Evolutionary conservation across 2,888 invertebrate genomes (phyloP), one percentile per base, ranked within the genome.

Genomic region (Drosophila gaucha): DNA sequence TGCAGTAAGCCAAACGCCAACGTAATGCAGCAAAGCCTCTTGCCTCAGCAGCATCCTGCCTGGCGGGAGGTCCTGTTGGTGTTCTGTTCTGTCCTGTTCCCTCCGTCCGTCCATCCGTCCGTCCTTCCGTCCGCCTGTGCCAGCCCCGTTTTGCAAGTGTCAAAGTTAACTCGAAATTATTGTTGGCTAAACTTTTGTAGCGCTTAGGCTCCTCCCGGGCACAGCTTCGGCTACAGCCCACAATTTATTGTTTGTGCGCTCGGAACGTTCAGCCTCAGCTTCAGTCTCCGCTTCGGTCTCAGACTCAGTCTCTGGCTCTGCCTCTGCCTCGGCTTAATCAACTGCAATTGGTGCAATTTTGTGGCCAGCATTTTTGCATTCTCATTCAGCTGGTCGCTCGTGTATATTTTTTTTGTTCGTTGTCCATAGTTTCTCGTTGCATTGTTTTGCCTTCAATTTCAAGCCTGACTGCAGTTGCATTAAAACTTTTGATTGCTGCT

Each of bases 111-210:
- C 30, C 30, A 9, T n/a, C 31, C n/a, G 31, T 31, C 41, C 41
- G 26, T 44, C 26, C 14, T 38, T 47, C 38, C 28, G 44, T 46
- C 41, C 18, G 67, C 72, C 69, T 58, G 76, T 64, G 84, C 74
- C 71, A 68, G 68, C 67, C 62, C 72, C 78, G 80, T 75, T 83
- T 84, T 86, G 80, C 82, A 87, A 87, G 89, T 87, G 87, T 88
- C 89, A 87, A 88, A 87, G 86, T 87, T 88, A 87, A 87, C 87
- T 88, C 84, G 89, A 87, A 87, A 87, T 87, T 87, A 87, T 87
- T 87, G 89, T 85, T 85, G 84, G 85, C 87, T 87, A 85, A 85
- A 85, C 86, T 87, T 87, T 85, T 83, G 78, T 80, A 84, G 86
- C 84, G 86, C 84, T 86, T 83, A 83, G 84, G 46, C 63, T 24